Evolutionary conservation across 2,888 invertebrate genomes (phyloP), one percentile per base, ranked within the genome.

Genomic region (Sesia bembeciformis): DNA sequence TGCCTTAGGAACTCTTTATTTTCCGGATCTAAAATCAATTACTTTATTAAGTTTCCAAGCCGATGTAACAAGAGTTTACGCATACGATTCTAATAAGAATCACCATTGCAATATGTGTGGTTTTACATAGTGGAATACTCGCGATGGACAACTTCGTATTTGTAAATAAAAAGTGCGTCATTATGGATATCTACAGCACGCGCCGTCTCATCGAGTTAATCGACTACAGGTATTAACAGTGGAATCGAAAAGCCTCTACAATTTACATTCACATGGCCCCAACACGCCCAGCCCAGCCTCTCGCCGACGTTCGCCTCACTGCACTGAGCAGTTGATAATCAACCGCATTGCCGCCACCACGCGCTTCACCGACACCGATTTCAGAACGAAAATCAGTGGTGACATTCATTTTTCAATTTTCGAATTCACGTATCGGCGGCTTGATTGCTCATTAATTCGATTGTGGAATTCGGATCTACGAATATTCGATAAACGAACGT

Each of bases 241-340:
- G 42, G 23, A 52, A 52, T 52, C 52, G 52, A 52, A 52, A 52
- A 52, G 40, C 52, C 8, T 52, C 38, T 46, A 23, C 46, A 46
- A 46, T 53, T 57, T 58, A 55, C 62, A 56, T 60, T 59, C 58
- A 61, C 60, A 58, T 56, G 59, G 57, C 65, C 51, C 58, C 58
- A 57, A 65, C 72, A 23, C 23, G 23, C 23, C 23, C 23, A 23
- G 69, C 69, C 72, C 75, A 78, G 76, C 79, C 77, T 76, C 78
- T 77, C 77, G 73, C 76, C 66, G 64, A 42, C 64, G 62, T 64
- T 52, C 63, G 57, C 61, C 63, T 66, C 70, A 70, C 72, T 73
- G 67, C 42, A 4, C 53, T 4, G 52, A 7, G 4, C 74, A 85
- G 85, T 85, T 80, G 76, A 79, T 76, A 81, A 78, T 76, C 77